A percentile compares a stretch with the other conserved stretches of the same genome.
These are phyloP conservation scores for Pyrochroa serraticornis DNA, from an alignment of 2,888 invertebrate species.

Conservation along the genomic window DNA sequence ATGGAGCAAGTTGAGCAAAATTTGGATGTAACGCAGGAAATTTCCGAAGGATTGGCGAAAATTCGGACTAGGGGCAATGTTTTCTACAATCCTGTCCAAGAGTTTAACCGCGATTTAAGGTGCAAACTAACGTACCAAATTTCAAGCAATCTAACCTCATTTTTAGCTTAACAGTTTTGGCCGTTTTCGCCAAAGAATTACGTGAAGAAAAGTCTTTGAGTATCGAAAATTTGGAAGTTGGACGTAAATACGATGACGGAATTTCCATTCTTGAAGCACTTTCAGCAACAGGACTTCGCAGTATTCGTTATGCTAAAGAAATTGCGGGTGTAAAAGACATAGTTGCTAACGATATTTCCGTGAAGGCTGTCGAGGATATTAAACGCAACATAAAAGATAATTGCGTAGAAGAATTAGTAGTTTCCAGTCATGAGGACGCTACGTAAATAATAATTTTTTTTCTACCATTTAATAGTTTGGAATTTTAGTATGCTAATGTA, in stretches of 20 bases:
- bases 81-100: conserved; percentile 98
- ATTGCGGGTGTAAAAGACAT: conserved; percentile 80
- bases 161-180: conserved; percentile 74
- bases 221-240: conserved; percentile 26
- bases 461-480: background rate
- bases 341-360: conserved; percentile 90
- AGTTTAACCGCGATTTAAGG: conserved; percentile 95
- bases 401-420: conserved; percentile 74
- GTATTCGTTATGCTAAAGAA: conserved; percentile 96
- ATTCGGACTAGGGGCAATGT: conserved; percentile 79
- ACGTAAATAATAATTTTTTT: conserved; percentile 62
- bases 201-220: conserved; percentile 24
- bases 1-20: conserved; percentile 5
- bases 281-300: conserved; percentile 93
- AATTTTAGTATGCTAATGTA: conserved; percentile 82
- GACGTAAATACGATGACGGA: conserved; percentile 59
- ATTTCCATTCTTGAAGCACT: conserved; percentile 87
- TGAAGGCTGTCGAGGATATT: conserved; percentile 85
- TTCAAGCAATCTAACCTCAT: background rate
- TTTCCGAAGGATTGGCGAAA: conserved; percentile 80
- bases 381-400: conserved; percentile 79
- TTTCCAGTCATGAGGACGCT: conserved; percentile 84
- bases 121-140: conserved; percentile 34
- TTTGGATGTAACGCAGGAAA: conserved; percentile 40
- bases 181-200: conserved; percentile 67